These are phyloP conservation scores for Capromys pilorides DNA, from an alignment of 2,797 vertebrate genomes.

Conservation along the genomic window DNA sequence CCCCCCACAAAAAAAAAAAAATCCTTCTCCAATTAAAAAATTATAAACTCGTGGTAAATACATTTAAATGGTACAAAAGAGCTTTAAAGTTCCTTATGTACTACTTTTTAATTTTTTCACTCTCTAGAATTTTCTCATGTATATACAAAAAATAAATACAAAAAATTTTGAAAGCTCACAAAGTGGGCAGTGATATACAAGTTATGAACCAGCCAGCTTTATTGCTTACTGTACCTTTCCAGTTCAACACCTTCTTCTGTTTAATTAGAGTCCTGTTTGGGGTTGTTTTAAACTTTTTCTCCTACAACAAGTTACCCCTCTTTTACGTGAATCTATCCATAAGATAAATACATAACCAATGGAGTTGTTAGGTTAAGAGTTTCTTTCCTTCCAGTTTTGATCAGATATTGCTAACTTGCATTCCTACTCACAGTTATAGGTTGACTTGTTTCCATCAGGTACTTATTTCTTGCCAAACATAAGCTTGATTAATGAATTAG, in stretches of 20 bases:
- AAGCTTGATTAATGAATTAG: slow-evolving; percentile 18
- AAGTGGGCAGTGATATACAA: slow-evolving; percentile 33
- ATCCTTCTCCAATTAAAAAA: background rate
- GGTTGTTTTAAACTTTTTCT: slow-evolving; percentile 35
- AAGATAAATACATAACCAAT: background rate
- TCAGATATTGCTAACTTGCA: background rate
- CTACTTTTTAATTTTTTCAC: background rate
- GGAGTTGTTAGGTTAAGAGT: slow-evolving; percentile 36
- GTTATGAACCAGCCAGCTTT: background rate
- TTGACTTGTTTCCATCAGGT: slow-evolving; percentile 16
- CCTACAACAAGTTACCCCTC: background rate
- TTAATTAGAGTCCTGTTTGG: slow-evolving; percentile 18
- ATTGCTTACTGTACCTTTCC: slow-evolving; percentile 44
- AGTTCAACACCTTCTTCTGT: background rate
- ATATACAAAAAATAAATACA: background rate
- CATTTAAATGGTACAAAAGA: slow-evolving; percentile 9
- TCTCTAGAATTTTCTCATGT: slow-evolving; percentile 28
- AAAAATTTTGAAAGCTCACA: background rate
- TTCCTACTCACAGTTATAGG: background rate
- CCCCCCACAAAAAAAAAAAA: no score
- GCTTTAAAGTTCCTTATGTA: slow-evolving; percentile 21
- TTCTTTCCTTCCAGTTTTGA: slow-evolving; percentile 28
- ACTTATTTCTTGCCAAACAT: slow-evolving; percentile 30
- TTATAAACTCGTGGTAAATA: background rate
- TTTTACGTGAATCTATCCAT: slow-evolving; percentile 42